phyloP scores from a whole-genome alignment of 2,113 vertebrate genomes.

The Tonatia bakeri region DNA sequence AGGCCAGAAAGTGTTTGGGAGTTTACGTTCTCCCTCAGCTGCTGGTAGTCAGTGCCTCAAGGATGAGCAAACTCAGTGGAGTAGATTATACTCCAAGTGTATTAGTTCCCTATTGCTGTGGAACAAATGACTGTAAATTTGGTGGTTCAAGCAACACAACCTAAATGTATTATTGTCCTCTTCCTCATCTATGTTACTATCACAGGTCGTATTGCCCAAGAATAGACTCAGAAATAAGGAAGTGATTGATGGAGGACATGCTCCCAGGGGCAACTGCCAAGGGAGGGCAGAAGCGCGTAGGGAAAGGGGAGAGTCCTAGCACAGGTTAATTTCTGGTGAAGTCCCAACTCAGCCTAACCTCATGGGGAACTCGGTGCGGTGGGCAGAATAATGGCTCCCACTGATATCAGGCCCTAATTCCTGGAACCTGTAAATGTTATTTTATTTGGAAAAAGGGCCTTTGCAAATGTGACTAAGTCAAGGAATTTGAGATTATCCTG shows the following conservation, averaged over 20 bases:
- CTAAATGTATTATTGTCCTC: neutral
- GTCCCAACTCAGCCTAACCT: neutral
- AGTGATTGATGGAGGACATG: neutral
- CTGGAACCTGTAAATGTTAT: neutral
- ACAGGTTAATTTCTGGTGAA: neutral
- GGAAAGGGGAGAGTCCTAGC: neutral
- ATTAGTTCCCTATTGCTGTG: neutral
- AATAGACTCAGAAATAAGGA: neutral
- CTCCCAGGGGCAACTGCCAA: neutral
- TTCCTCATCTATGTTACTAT: neutral
- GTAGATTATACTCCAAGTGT: neutral
- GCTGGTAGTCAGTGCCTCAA: neutral
- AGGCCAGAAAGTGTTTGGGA: neutral
- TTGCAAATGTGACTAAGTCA: neutral
- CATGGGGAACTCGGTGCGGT: neutral
- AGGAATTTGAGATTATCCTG: neutral
- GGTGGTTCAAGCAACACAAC: neutral
- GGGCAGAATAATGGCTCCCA: neutral
- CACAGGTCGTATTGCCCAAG: neutral
- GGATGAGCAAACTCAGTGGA: neutral
- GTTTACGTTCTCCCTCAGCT: neutral
- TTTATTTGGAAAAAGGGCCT: neutral
- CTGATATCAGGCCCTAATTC: neutral
- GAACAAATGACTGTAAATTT: neutral
- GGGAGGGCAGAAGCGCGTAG: neutral